Percentiles rank a stretch among this genome's conserved stretches.
Evolutionary conservation across 2,888 invertebrate genomes (phyloP).

Genomic region (Phymatocera aterrima): DNA sequence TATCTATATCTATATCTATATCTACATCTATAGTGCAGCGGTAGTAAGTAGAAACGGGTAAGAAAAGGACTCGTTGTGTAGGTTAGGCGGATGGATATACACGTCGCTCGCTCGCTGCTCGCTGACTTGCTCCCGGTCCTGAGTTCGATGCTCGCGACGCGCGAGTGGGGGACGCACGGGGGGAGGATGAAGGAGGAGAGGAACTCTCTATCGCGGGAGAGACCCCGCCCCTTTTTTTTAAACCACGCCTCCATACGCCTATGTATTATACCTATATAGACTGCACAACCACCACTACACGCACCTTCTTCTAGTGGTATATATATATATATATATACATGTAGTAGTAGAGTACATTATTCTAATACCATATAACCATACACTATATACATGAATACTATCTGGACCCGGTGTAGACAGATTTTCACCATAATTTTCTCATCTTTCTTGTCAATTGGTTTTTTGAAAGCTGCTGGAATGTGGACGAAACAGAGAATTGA

Average conservation of each 20-base stretch:
- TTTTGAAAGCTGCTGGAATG: too few species aligned
- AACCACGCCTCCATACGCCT: conserved; percentile 67
- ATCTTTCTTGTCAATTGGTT: too few species aligned
- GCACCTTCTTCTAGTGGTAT: conserved; percentile 1
- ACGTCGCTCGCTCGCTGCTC: neutral
- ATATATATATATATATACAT: neutral
- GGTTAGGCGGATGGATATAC: too few species aligned
- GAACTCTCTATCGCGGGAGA: conserved; percentile 41
- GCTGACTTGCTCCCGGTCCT: conserved; percentile 60
- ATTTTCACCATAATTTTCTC: too few species aligned
- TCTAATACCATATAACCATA: neutral
- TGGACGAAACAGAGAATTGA: neutral
- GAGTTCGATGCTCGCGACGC: conserved; percentile 70
- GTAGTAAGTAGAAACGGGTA: conserved; percentile 53
- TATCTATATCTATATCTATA: neutral
- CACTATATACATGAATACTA: neutral
- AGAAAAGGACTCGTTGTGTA: conserved; percentile 68
- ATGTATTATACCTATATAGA: too few species aligned
- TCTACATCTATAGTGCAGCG: conserved; percentile 27
- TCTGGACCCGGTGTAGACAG: too few species aligned
- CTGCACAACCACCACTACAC: conserved; percentile 71
- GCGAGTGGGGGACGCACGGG: conserved; percentile 40
- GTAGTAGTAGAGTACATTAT: neutral
- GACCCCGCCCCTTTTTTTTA: conserved; percentile 70
- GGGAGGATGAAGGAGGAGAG: too few species aligned